phyloP scores from a whole-genome alignment of 2,888 invertebrate genomes.

The Malachius bipustulatus region DNA sequence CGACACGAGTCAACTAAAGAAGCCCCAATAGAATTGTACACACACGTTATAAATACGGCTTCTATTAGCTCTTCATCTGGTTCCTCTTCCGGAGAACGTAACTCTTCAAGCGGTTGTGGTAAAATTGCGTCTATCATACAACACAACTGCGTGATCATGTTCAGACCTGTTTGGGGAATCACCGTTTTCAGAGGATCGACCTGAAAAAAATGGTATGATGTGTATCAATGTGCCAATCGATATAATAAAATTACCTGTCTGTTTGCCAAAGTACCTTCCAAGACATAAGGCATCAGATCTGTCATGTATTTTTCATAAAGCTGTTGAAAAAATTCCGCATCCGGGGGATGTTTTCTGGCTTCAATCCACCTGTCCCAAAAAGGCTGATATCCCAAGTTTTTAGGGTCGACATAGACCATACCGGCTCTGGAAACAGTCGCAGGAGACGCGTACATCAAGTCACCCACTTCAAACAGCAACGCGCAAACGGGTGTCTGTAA shows the following conservation, averaged over 20 bases:
- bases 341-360: constrained; percentile 40
- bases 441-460: constrained; percentile 81
- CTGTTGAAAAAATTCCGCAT: constrained; percentile 37
- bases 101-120: constrained; percentile 36
- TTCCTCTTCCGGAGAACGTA: constrained; percentile 38
- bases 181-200: constrained; percentile 66
- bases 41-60: constrained; percentile 58
- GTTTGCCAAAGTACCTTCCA: constrained; percentile 35
- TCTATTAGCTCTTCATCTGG: constrained; percentile 50
- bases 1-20: constrained; percentile 57
- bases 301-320: constrained; percentile 69
- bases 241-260: not conserved
- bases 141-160: constrained; percentile 78
- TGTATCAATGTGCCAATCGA: too few relatives aligned
- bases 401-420: constrained; percentile 90
- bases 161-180: constrained; percentile 73
- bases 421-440: constrained; percentile 84
- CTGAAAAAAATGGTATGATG: constrained; percentile 31
- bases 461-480: constrained; percentile 81
- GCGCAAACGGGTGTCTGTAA: constrained; percentile 71
- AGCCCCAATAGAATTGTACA: constrained; percentile 81
- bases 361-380: constrained; percentile 78
- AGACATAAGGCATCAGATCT: constrained; percentile 56
- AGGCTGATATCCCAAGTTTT: constrained; percentile 75
- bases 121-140: constrained; percentile 65